phyloP scores from a whole-genome alignment of 2,113 vertebrate genomes.

The Pseudolaguvia tuberculata region DNA sequence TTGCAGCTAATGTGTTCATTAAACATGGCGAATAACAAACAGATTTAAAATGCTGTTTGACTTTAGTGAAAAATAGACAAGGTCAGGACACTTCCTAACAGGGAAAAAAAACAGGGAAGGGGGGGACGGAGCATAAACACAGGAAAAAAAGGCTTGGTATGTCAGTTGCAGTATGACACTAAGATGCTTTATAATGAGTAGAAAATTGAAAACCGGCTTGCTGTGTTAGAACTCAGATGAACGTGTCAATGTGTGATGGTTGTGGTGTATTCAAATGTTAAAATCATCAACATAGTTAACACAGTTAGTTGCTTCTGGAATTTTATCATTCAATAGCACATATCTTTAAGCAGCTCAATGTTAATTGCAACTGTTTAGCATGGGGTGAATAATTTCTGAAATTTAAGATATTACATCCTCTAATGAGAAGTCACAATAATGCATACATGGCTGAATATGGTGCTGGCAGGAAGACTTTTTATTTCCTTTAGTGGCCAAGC shows the following conservation, averaged over 20 bases:
- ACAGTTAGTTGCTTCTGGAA: neutral
- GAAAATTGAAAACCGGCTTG: neutral
- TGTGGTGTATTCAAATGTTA: neutral
- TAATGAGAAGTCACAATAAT: neutral
- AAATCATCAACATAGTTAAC: neutral
- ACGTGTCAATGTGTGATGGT: neutral
- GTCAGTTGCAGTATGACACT: neutral
- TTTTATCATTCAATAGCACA: neutral
- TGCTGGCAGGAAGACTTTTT: neutral
- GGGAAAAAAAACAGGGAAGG: no score
- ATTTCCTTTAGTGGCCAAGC: no score
- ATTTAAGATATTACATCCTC: neutral
- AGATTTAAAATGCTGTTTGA: neutral
- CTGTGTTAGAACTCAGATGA: neutral
- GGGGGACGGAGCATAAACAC: neutral
- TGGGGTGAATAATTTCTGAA: neutral
- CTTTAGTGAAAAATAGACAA: neutral
- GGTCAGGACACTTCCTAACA: neutral
- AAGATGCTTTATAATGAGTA: neutral
- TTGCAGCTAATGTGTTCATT: neutral
- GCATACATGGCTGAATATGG: constrained; percentile 1
- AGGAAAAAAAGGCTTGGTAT: neutral
- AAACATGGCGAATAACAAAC: neutral
- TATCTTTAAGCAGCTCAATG: neutral
- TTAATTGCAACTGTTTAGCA: neutral